Evolutionary conservation across 2,797 vertebrate species (phyloP).

Genomic region (Gadopsis marmoratus): DNA sequence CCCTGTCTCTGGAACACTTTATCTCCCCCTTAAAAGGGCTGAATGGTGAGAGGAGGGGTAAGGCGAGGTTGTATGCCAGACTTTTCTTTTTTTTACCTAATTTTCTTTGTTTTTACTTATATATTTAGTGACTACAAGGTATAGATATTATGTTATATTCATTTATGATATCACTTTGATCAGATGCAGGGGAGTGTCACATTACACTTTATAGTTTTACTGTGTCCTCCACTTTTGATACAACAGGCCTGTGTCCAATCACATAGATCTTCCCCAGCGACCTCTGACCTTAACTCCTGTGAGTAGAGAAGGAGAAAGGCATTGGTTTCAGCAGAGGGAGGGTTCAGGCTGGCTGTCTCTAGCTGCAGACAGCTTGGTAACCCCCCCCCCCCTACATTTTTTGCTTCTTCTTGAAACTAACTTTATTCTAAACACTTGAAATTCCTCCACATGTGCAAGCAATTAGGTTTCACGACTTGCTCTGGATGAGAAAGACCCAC

Average conservation of each 20-base stretch:
- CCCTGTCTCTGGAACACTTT: conserved; percentile 82
- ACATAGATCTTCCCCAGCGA: conserved; percentile 78
- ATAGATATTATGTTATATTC: conserved; percentile 66
- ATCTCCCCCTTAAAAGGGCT: conserved; percentile 69
- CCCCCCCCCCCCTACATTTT: conserved; percentile 19
- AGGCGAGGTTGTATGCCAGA: conserved; percentile 50
- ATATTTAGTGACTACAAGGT: conserved; percentile 53
- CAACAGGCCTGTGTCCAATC: conserved; percentile 83
- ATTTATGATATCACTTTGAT: conserved; percentile 81
- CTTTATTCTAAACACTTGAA: conserved; percentile 85
- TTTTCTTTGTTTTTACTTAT: conserved; percentile 67
- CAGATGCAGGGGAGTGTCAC: conserved; percentile 48
- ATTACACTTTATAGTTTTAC: conserved; percentile 60
- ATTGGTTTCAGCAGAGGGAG: conserved; percentile 76
- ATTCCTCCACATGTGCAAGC: conserved; percentile 86
- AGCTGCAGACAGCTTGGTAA: conserved; percentile 63
- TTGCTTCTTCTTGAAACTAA: conserved; percentile 77
- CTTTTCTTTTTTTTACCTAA: conserved; percentile 41
- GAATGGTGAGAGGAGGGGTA: conserved; percentile 65
- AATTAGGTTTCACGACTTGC: conserved; percentile 83
- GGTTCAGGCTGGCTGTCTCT: conserved; percentile 61
- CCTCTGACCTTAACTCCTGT: conserved; percentile 78
- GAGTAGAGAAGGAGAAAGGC: conserved; percentile 78
- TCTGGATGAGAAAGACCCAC: conserved; percentile 73
- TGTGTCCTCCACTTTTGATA: conserved; percentile 71